Conservation (phyloP, 2,797 vertebrate genomes). For the Toxotes lorentzi region DNA sequence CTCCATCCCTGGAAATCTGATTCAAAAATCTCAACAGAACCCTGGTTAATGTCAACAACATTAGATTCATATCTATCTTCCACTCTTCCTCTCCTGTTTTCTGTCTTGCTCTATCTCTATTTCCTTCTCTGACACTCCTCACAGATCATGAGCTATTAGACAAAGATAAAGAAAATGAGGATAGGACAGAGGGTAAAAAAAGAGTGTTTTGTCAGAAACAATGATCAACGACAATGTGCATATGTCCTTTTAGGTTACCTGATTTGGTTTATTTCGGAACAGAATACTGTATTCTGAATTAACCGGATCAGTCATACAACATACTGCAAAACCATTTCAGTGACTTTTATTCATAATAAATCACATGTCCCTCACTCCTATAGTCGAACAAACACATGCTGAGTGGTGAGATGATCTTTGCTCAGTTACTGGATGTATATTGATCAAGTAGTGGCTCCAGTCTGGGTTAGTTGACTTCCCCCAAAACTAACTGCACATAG, state of each 20-base stretch:
- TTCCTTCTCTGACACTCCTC: constrained; percentile 2
- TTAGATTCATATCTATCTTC: neutral
- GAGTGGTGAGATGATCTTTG: constrained; percentile 20
- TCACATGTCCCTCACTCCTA: constrained; percentile 28
- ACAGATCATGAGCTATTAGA: constrained; percentile 20
- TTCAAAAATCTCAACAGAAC: neutral
- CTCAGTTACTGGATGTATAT: constrained; percentile 15
- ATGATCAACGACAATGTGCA: constrained; percentile 28
- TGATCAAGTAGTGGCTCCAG: constrained; percentile 1
- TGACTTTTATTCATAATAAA: constrained; percentile 56
- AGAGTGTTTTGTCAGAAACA: constrained; percentile 34
- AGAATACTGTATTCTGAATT: constrained; percentile 1
- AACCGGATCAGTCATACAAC: constrained; percentile 18
- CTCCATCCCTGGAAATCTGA: neutral
- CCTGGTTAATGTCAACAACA: neutral
- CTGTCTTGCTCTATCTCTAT: neutral
- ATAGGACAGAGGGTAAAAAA: constrained; percentile 10
- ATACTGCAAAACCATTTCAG: constrained; percentile 28
- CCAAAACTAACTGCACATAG: constrained; percentile 3
- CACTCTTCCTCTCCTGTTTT: neutral
- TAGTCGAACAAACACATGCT: constrained; percentile 31
- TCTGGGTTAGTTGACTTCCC: constrained; percentile 13
- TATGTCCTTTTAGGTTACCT: constrained; percentile 4
- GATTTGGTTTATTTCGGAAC: constrained; percentile 37
- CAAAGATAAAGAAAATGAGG: constrained; percentile 12